A percentile compares a stretch with the other conserved stretches of the same genome.
Conservation (phyloP, 2,113 vertebrate genomes). For the Thamnaconus septentrionalis region DNA sequence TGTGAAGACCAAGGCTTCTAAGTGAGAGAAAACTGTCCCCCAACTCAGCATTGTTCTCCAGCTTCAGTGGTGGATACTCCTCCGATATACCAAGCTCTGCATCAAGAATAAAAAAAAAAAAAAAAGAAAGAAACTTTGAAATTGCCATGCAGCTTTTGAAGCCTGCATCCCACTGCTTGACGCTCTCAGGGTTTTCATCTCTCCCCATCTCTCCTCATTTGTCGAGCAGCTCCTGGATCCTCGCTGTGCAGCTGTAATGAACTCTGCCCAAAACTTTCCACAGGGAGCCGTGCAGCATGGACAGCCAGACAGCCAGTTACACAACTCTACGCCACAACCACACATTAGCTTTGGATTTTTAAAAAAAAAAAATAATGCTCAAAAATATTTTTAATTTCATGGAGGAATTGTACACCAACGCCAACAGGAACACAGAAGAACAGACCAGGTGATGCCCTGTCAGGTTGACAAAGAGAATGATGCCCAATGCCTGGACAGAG, state of each 20-base stretch:
- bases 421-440: too few species aligned
- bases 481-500: neutral
- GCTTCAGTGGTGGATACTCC: conserved; percentile 16
- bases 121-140: conserved; percentile 28
- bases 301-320: conserved; percentile 3
- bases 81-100: conserved; percentile 17
- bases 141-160: conserved; percentile 63
- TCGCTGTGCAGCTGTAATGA: conserved; percentile 49
- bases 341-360: neutral
- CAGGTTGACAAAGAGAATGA: conserved; percentile 11
- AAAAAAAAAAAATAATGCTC: too few species aligned
- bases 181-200: conserved; percentile 54
- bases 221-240: conserved; percentile 38
- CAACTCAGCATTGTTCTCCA: conserved; percentile 18
- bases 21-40: neutral
- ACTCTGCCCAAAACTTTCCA: conserved; percentile 34
- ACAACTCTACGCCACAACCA: too few species aligned
- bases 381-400: too few species aligned
- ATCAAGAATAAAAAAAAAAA: conserved; percentile 34
- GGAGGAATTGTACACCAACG: too few species aligned
- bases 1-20: conserved; percentile 10
- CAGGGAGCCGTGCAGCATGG: conserved; percentile 24
- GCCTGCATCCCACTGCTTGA: conserved; percentile 52
- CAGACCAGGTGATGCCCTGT: neutral
- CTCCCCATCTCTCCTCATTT: conserved; percentile 56